phyloP scores from a whole-genome alignment of 2,113 vertebrate genomes.

The Physeter macrocephalus region DNA sequence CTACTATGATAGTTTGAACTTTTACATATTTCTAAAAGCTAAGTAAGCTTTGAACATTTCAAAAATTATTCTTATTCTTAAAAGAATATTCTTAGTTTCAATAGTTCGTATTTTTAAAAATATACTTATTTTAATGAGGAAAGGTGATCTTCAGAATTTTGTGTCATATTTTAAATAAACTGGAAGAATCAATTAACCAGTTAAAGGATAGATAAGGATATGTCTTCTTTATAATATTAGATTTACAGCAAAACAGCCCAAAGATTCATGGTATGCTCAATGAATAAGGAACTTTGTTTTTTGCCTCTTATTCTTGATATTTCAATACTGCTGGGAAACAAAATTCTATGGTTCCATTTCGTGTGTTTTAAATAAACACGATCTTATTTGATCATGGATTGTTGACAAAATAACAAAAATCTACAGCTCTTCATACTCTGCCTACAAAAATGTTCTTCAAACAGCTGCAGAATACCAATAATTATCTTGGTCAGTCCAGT shows the following conservation, averaged over 20 bases:
- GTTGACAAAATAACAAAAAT: constrained; percentile 37
- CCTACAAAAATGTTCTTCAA: background rate
- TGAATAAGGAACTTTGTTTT: background rate
- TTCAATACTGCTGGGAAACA: background rate
- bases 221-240: background rate
- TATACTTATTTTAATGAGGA: background rate
- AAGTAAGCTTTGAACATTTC: background rate
- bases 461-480: constrained; percentile 40
- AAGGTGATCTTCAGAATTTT: background rate
- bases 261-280: background rate
- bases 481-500: constrained; percentile 15
- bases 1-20: background rate
- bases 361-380: background rate
- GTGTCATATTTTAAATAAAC: background rate
- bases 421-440: background rate
- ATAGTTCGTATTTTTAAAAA: background rate
- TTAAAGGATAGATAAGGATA: background rate
- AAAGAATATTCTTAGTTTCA: background rate
- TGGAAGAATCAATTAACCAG: background rate
- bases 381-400: background rate
- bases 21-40: background rate
- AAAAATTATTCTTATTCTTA: background rate
- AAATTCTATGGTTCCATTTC: background rate
- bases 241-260: background rate
- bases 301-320: background rate